Base-by-base conservation (phyloP, 2,113 vertebrate species). In the Pipa parva region DNA sequence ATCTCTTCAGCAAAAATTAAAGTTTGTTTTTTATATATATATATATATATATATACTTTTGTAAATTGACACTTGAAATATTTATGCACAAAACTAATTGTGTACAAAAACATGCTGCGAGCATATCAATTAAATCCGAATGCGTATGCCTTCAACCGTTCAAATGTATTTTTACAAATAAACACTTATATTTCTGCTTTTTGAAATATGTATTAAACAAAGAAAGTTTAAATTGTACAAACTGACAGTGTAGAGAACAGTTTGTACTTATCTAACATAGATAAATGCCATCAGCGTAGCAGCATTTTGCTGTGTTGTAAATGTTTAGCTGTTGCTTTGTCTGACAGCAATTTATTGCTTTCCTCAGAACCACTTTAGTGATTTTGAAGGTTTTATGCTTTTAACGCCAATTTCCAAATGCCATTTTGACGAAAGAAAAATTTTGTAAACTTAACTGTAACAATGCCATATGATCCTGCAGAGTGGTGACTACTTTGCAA, bases 261-360 rank as follows among this genome's bases (percentile, higher is more conserved):
- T 24, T 7, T 64, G 36, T 55, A 56, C 50, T 55, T 55, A 55
- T 64, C 25, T 55, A 55, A 55, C 50, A 56, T 36, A 56, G 36
- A 64, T 64, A 64, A 64, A 55, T 55, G 36, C 63, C 50, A 64
- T 64, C 28, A 45, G 13, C n/a, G 18, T 15, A 45, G 15, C 51
- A 42, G 25, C 39, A 45, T 28, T 56, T 64, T 21, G 20, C 36
- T 29, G 24, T 29, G 52, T 63, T 63, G 48, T 52, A 52, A 63
- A 51, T 37, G 61, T 64, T 64, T 55, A 28, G 25, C 63, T 29
- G 63, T 15, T 55, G 52, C 51, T 45, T 55, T 42, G 18, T 54
- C 33, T 63, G 36, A 55, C 24, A 64, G 31, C 25, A 45, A 64
- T 55, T 55, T 64, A 63, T 52, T 63, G 50, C 36, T 45, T 64